Evolutionary conservation across 2,797 vertebrate species (phyloP).

Genomic region (Eulemur mongoz): DNA sequence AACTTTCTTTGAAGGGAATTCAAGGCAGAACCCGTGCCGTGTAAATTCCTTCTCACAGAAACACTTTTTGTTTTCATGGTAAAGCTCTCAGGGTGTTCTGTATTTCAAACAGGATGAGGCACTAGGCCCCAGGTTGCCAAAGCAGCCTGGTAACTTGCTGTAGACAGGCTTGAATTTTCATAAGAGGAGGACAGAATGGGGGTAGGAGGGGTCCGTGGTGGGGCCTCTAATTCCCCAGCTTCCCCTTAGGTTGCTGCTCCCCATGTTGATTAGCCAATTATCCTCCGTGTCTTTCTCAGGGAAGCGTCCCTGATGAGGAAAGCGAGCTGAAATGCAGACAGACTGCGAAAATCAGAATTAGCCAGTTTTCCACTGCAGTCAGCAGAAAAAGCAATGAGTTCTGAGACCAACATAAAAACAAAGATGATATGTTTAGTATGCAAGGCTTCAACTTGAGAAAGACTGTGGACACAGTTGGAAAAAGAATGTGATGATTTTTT

Average conservation of each 20-base stretch:
- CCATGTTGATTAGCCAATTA: constrained; percentile 44
- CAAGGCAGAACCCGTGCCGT: neutral
- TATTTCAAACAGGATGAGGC: neutral
- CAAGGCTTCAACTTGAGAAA: neutral
- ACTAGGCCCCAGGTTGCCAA: neutral
- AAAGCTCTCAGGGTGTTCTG: neutral
- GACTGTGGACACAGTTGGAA: neutral
- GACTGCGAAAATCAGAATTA: constrained; percentile 9
- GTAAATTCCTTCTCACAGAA: neutral
- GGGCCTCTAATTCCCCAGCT: neutral
- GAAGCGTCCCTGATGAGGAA: constrained; percentile 25
- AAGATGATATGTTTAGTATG: neutral
- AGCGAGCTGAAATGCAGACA: neutral
- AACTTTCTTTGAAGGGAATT: neutral
- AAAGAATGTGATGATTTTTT: neutral
- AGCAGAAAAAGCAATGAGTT: constrained; percentile 36
- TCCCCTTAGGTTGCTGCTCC: neutral
- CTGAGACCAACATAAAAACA: neutral
- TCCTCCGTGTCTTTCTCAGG: neutral
- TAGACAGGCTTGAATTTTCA: neutral
- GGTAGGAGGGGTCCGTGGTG: neutral
- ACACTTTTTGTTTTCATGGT: fast-evolving
- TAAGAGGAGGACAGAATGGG: neutral
- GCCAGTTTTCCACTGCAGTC: constrained; percentile 25
- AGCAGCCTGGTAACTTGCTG: fast-evolving